Evolutionary conservation across 2,797 vertebrate genomes (phyloP), one percentile per base, ranked within the genome.

Genomic region (Cetoscarus ocellatus): DNA sequence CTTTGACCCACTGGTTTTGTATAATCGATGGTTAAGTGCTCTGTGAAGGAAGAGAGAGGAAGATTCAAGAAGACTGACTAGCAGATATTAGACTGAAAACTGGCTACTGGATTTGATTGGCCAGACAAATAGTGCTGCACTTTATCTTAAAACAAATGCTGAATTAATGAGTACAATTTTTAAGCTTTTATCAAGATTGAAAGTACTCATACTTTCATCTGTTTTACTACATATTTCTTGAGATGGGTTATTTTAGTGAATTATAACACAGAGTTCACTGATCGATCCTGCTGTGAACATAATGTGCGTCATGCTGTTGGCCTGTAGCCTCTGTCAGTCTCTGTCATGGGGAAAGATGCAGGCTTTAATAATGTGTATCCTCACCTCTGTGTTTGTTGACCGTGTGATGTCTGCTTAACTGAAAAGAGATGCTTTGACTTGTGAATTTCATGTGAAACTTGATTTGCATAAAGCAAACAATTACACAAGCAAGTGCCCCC

Each of bases 401-500:
- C 61, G 12, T 39, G 17, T 45, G 56, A 65, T 48, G 45, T 58
- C 34, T 65, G 36, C 10, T 61, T 42, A 70, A 50, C 48, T 34
- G 43, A 66, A 48, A 52, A 44, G 43, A 44, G 61, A 50, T 50
- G 34, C 18, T 57, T 76, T 15, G 53, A 35, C 63, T 57, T 49
- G 3, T 51, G 36, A 70, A 52, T 60, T 70, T 60, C 47, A 68
- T 35, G 14, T 43, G 60, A 62, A 44, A 74, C 61, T 18, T 17
- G 3, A 79, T 88, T 86, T 80, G 45, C 79, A 84, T 64, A 86
- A 81, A 76, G 52, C 68, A 36, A 57, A 54, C 61, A 80, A 73
- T 80, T 72, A 75, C 56, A 72, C 39, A 45, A 65, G 19, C 52
- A 5, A 15, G 40, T 42, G 18, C 45, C 49, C 57, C 58, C 38